Evolutionary conservation across 1,140 invertebrate species (phyloP).

Genomic region (Bradysia coprophila): DNA sequence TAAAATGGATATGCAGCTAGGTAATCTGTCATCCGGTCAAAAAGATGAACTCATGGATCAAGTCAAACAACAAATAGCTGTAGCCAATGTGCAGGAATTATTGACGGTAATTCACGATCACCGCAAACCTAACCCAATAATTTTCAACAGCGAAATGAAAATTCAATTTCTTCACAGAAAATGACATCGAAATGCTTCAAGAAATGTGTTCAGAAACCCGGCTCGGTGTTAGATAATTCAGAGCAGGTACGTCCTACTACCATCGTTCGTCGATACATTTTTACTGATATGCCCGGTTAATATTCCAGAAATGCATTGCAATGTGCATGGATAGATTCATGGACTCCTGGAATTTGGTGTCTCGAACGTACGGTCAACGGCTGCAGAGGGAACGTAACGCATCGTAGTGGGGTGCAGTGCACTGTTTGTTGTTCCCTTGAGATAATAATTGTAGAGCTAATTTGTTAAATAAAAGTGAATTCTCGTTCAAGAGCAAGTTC

Average conservation of each 20-base stretch:
- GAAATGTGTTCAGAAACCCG: conserved; percentile 83
- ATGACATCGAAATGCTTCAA: conserved; percentile 96
- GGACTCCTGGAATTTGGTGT: conserved; percentile 86
- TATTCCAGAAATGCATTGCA: conserved; percentile 79
- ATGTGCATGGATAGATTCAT: conserved; percentile 98
- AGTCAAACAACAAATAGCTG: conserved; percentile 88
- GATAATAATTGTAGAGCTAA: too few relatives aligned
- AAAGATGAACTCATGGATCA: conserved; percentile 87
- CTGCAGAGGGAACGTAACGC: conserved; percentile 47
- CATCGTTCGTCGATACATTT: too few relatives aligned
- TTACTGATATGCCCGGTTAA: too few relatives aligned
- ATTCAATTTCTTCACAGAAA: conserved; percentile 46
- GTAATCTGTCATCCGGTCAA: conserved; percentile 24
- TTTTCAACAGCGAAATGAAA: not conserved
- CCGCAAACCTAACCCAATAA: not conserved
- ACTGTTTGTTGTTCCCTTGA: too few relatives aligned
- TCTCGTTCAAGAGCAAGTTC: too few relatives aligned
- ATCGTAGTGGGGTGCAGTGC: too few relatives aligned
- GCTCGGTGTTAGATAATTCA: conserved; percentile 71
- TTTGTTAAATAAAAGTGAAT: too few relatives aligned
- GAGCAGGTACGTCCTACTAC: too few relatives aligned
- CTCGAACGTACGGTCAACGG: conserved; percentile 61
- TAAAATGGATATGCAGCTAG: not conserved
- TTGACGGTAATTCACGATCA: conserved; percentile 39
- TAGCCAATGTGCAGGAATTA: conserved; percentile 87